A percentile compares a stretch with the other conserved stretches of the same genome.
Evolutionary conservation across 1,140 invertebrate species (phyloP).

Genomic region (Drosophila ficusphila): DNA sequence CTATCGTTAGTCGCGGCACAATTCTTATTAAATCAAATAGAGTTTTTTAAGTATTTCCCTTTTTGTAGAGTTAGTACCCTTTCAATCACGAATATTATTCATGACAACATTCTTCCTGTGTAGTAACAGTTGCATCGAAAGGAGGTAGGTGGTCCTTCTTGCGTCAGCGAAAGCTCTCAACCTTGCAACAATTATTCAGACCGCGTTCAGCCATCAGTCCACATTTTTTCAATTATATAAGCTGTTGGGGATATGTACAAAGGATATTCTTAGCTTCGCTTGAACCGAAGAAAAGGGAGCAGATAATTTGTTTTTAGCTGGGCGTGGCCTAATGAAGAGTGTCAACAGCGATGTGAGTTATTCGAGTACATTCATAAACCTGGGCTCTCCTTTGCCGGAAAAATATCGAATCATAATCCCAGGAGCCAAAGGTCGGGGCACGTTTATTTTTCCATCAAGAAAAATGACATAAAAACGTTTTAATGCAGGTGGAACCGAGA

Average conservation of each 20-base stretch:
- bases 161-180: conserved; percentile 20
- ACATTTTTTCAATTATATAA: conserved; percentile 35
- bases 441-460: neutral
- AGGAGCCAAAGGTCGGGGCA: neutral
- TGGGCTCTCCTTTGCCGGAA: neutral
- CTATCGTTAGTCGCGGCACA: no score
- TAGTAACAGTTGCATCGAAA: neutral
- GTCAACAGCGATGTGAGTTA: conserved; percentile 37
- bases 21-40: no score
- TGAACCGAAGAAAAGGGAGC: neutral
- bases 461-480: conserved; percentile 25
- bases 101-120: neutral
- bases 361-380: conserved; percentile 23
- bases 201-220: conserved; percentile 7
- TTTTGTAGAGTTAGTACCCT: neutral
- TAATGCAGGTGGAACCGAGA: conserved; percentile 22
- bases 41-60: no score
- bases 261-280: conserved; percentile 9
- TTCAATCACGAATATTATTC: neutral
- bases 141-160: conserved; percentile 1
- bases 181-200: conserved; percentile 26
- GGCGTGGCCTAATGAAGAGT: conserved; percentile 31
- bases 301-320: conserved; percentile 11
- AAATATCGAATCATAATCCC: conserved; percentile 36
- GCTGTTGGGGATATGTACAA: conserved; percentile 20